Percentiles rank a stretch among this genome's conserved stretches.
These are phyloP conservation scores for Tachystola acroxantha DNA, from an alignment of 2,888 invertebrate genomes.

Conservation along the genomic window DNA sequence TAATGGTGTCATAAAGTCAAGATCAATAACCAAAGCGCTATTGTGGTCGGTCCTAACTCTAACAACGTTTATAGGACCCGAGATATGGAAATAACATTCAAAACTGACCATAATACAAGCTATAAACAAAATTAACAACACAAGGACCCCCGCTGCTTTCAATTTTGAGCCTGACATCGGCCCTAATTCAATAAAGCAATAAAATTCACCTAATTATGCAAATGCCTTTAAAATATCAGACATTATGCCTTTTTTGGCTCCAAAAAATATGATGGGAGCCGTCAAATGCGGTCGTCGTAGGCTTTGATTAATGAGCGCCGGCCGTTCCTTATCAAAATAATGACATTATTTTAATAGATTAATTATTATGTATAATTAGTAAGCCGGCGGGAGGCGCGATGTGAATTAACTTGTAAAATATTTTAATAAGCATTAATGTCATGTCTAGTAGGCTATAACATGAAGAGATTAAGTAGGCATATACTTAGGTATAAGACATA, in stretches of 20 bases:
- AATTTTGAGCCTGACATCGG: constrained; percentile 76
- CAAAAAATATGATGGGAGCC: constrained; percentile 63
- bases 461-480: not conserved
- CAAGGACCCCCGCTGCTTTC: constrained; percentile 71
- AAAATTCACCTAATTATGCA: constrained; percentile 79
- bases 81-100: constrained; percentile 70
- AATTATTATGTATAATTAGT: constrained; percentile 47
- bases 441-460: not conserved
- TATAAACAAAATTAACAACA: constrained; percentile 79
- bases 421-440: constrained; percentile 7
- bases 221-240: constrained; percentile 70
- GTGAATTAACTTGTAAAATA: constrained; percentile 12
- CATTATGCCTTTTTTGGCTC: constrained; percentile 60
- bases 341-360: constrained; percentile 50
- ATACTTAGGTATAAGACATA: not conserved
- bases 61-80: constrained; percentile 66
- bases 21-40: constrained; percentile 66
- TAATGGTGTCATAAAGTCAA: constrained; percentile 56
- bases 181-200: constrained; percentile 78
- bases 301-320: constrained; percentile 57
- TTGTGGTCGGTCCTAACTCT: constrained; percentile 64
- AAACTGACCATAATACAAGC: constrained; percentile 72
- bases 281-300: constrained; percentile 50
- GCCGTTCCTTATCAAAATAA: constrained; percentile 43
- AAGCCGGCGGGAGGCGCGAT: constrained; percentile 30